A percentile compares a stretch with the other conserved stretches of the same genome.
Conservation (phyloP, 2,888 invertebrate species). For the Drosophila crucigera region DNA sequence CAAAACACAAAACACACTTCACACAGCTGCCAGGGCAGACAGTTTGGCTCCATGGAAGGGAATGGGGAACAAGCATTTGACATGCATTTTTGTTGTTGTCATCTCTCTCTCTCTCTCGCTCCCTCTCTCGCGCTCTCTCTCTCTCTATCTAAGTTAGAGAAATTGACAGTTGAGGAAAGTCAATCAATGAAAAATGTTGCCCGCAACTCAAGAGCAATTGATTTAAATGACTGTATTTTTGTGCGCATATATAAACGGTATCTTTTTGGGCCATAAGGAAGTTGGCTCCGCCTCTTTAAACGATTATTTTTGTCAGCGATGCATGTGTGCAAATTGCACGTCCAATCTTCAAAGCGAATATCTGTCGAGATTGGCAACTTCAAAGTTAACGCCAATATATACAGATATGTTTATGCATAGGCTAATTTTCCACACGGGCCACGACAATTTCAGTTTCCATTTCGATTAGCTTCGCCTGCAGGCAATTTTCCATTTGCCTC, state of each 20-base stretch:
- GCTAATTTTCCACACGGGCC: constrained; percentile 49
- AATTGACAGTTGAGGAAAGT: constrained; percentile 42
- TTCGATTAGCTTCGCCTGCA: constrained; percentile 64
- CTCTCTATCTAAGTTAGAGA: background rate
- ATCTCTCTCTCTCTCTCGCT: background rate
- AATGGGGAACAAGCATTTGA: constrained; percentile 16
- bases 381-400: constrained; percentile 59
- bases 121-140: background rate
- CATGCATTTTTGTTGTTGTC: constrained; percentile 27
- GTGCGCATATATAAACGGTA: background rate
- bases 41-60: constrained; percentile 42
- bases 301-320: constrained; percentile 30
- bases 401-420: constrained; percentile 38
- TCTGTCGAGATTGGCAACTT: constrained; percentile 56
- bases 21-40: constrained; percentile 52
- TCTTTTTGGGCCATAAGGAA: constrained; percentile 36
- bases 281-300: constrained; percentile 21
- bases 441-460: constrained; percentile 49
- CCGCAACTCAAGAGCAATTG: constrained; percentile 41
- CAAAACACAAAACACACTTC: constrained; percentile 8
- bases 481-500: constrained; percentile 30
- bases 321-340: constrained; percentile 61
- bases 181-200: constrained; percentile 67
- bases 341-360: constrained; percentile 64
- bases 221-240: constrained; percentile 48